A percentile compares a stretch with the other conserved stretches of the same genome.
phyloP scores from a whole-genome alignment of 2,113 vertebrate genomes.

The Muntiacus reevesi region DNA sequence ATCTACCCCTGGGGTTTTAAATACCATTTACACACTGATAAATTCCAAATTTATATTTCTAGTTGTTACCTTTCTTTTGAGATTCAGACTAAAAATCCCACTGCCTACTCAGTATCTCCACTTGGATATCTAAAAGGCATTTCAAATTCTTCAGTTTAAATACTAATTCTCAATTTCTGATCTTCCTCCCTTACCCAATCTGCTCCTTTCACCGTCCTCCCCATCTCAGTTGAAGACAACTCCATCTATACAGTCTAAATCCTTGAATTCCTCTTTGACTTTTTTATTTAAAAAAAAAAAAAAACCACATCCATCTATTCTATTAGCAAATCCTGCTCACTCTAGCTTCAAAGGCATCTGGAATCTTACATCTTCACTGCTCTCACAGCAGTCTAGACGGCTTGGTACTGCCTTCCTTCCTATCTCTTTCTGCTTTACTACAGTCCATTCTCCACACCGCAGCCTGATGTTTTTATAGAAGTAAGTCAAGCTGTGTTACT shows the following conservation, averaged over 20 bases:
- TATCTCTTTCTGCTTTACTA: neutral
- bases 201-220: neutral
- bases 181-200: neutral
- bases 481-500: neutral
- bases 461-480: neutral
- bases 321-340: neutral
- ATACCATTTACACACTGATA: neutral
- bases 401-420: neutral
- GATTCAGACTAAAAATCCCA: neutral
- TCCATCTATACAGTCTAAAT: neutral
- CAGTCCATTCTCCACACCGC: neutral
- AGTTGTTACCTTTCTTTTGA: neutral
- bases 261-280: neutral
- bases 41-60: conserved; percentile 13
- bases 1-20: neutral
- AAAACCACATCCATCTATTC: neutral
- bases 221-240: neutral
- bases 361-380: neutral
- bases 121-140: neutral
- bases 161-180: neutral
- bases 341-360: neutral
- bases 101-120: neutral
- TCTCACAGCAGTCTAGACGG: neutral
- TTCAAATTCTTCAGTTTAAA: neutral
- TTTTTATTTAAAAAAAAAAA: too few relatives aligned